phyloP scores from a whole-genome alignment of 2,113 vertebrate species.

The Promerops cafer region DNA sequence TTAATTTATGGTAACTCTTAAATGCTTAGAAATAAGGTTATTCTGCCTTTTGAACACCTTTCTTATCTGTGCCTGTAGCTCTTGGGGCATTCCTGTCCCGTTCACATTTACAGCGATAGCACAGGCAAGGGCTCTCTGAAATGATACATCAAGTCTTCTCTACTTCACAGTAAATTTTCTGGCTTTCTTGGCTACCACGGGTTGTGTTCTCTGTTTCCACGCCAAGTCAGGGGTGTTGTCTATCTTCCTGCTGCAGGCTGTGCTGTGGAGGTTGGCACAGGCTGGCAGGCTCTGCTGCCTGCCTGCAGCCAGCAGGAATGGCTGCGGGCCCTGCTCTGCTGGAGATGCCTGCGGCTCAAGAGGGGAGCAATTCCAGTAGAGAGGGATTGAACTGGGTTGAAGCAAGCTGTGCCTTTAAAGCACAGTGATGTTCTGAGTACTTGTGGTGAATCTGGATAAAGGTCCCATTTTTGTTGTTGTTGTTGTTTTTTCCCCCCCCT shows the following conservation, averaged over 20 bases:
- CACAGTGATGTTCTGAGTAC: neutral
- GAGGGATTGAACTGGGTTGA: neutral
- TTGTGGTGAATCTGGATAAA: neutral
- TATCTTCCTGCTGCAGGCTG: neutral
- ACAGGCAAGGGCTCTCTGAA: neutral
- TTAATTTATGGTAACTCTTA: neutral
- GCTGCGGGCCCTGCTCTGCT: fast-evolving
- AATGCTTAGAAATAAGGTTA: neutral
- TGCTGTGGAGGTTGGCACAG: neutral
- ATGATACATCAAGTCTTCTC: neutral
- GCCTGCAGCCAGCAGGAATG: fast-evolving
- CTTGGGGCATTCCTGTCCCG: neutral
- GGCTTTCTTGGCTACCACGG: neutral
- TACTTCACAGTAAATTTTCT: neutral
- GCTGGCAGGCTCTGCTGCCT: neutral
- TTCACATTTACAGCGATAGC: neutral
- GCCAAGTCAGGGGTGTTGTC: neutral
- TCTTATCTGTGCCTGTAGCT: neutral
- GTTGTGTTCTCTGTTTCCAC: neutral
- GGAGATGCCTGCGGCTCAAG: neutral
- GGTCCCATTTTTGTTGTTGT: neutral
- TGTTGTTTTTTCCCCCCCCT: neutral
- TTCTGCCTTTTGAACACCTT: neutral
- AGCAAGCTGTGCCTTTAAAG: neutral
- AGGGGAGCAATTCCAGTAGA: neutral